A percentile compares a stretch with the other conserved stretches of the same genome.
phyloP scores from a whole-genome alignment of 2,113 vertebrate genomes.

The Recurvirostra avosetta region DNA sequence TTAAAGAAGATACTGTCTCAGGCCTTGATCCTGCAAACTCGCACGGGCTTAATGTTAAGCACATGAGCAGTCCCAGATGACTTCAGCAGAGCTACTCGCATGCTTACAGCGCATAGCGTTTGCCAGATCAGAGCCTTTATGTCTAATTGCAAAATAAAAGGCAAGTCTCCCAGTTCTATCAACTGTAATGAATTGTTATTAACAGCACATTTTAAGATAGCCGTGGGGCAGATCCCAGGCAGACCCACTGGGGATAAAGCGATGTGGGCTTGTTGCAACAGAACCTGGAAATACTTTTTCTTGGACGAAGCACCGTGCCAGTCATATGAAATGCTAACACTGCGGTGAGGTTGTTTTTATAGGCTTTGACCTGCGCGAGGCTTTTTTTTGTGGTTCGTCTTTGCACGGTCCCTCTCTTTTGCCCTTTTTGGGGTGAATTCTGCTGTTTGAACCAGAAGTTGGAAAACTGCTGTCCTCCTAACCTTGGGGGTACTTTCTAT shows the following conservation, averaged over 20 bases:
- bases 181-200: constrained; percentile 34
- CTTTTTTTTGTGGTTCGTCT: not conserved
- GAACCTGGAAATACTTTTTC: constrained; percentile 39
- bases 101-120: not conserved
- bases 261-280: constrained; percentile 41
- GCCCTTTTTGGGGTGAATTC: not conserved
- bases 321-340: not conserved
- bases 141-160: constrained; percentile 53
- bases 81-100: not conserved
- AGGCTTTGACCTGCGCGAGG: not conserved
- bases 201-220: constrained; percentile 27
- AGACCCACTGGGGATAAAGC: constrained; percentile 22
- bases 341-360: not conserved
- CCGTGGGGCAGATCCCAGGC: constrained; percentile 3
- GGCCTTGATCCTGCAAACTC: not conserved
- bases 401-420: not conserved
- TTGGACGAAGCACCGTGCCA: not conserved
- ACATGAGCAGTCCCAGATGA: constrained; percentile 20
- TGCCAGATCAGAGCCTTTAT: constrained; percentile 24
- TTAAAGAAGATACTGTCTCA: not conserved
- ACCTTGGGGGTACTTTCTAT: not conserved
- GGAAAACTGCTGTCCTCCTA: not conserved
- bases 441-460: not conserved
- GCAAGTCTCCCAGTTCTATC: constrained; percentile 17
- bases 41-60: not conserved